Conservation (phyloP, 2,888 invertebrate genomes). For the Campaea margaritaria region DNA sequence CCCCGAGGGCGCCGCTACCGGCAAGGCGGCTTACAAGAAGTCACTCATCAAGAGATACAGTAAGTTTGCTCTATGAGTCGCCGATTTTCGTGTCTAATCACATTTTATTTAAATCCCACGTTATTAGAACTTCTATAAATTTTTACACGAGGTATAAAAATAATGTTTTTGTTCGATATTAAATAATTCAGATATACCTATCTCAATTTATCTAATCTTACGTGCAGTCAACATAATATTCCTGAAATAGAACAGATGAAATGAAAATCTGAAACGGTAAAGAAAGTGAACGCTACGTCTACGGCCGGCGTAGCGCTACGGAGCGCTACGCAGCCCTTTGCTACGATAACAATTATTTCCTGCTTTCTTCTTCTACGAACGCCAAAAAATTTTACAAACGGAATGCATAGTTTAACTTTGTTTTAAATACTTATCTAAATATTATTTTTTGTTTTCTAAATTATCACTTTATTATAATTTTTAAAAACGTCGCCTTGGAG, state of each 20-base stretch:
- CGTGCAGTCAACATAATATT: constrained; percentile 1
- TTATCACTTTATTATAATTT: too few relatives aligned
- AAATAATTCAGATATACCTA: constrained; percentile 4
- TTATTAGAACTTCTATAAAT: background rate
- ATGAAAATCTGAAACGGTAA: constrained; percentile 23
- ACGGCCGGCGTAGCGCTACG: constrained; percentile 17
- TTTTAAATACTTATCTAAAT: too few relatives aligned
- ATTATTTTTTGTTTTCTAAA: too few relatives aligned
- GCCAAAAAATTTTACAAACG: background rate
- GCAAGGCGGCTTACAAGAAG: constrained; percentile 93
- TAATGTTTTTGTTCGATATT: background rate
- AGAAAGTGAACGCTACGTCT: constrained; percentile 33
- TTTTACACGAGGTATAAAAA: background rate
- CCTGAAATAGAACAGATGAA: constrained; percentile 14
- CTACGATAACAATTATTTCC: constrained; percentile 18
- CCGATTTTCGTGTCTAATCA: constrained; percentile 1
- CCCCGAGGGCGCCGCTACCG: constrained; percentile 83
- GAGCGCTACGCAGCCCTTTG: constrained; percentile 24
- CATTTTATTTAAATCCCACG: background rate
- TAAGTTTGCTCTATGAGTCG: constrained; percentile 85
- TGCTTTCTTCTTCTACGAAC: constrained; percentile 12
- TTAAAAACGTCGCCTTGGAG: too few relatives aligned
- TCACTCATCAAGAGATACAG: constrained; percentile 96
- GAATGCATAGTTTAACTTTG: too few relatives aligned
- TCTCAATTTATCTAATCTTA: constrained; percentile 19